These are phyloP conservation scores for Otis tarda DNA, from an alignment of 2,113 vertebrate genomes.

Conservation along the genomic window DNA sequence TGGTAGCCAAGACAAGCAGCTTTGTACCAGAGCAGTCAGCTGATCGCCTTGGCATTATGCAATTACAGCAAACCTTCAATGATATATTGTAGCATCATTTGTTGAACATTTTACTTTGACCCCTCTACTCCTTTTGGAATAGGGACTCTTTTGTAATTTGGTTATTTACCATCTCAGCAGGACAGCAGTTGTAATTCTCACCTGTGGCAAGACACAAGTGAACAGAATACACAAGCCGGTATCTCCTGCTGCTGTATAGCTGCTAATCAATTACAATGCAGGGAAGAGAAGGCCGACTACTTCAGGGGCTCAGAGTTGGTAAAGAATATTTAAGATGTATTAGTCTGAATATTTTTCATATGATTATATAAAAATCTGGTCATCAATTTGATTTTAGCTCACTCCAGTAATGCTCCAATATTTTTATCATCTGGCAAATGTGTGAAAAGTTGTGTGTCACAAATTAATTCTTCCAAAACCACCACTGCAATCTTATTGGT, in stretches of 20 bases:
- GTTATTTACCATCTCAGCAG: not conserved
- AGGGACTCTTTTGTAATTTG: not conserved
- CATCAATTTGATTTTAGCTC: not conserved
- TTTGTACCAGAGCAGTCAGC: not conserved
- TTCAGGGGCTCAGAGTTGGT: not conserved
- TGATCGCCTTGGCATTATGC: not conserved
- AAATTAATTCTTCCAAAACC: not conserved
- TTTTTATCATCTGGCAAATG: not conserved
- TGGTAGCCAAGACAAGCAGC: not conserved
- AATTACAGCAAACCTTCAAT: not conserved
- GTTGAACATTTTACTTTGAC: not conserved
- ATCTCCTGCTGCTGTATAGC: not conserved
- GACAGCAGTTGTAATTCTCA: not conserved
- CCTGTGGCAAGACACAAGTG: not conserved
- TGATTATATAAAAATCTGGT: not conserved
- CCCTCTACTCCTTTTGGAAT: not conserved
- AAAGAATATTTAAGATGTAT: not conserved
- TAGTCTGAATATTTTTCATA: not conserved
- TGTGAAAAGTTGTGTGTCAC: not conserved
- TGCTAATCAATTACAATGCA: not conserved
- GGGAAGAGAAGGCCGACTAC: not conserved
- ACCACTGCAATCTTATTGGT: not conserved
- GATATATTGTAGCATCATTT: not conserved
- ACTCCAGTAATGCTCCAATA: not conserved
- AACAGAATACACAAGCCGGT: not conserved